Conservation (phyloP, 2,888 invertebrate species). For the Halictus ligatus region DNA sequence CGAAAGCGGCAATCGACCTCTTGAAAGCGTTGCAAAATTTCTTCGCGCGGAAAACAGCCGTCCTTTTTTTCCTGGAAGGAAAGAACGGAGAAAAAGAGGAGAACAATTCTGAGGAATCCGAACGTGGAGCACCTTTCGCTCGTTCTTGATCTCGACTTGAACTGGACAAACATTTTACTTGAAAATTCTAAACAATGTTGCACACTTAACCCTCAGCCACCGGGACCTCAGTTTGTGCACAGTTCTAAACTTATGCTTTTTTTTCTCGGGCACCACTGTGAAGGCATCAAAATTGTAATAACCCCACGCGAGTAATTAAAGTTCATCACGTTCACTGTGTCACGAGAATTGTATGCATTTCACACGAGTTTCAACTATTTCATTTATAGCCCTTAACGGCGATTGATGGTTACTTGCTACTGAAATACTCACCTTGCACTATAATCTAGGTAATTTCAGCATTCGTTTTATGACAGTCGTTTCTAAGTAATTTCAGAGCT, state of each 20-base stretch:
- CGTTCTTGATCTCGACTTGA: not conserved
- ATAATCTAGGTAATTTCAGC: too few species aligned
- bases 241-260: not conserved
- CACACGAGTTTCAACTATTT: too few species aligned
- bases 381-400: too few species aligned
- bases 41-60: not conserved
- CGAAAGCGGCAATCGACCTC: conserved; percentile 20
- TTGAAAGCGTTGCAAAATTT: conserved; percentile 39
- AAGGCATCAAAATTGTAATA: too few species aligned
- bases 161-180: not conserved
- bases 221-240: not conserved
- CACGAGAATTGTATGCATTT: too few species aligned
- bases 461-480: too few species aligned
- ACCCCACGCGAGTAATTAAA: too few species aligned
- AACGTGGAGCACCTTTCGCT: not conserved
- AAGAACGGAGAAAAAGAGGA: not conserved
- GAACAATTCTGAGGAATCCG: not conserved
- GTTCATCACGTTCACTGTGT: too few species aligned
- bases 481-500: too few species aligned
- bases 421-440: too few species aligned
- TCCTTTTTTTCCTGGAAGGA: not conserved
- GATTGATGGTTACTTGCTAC: too few species aligned
- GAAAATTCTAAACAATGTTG: not conserved
- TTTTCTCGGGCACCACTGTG: not conserved
- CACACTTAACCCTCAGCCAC: not conserved